Conservation (phyloP, 1,140 invertebrate species). For the Papilio glaucus region DNA sequence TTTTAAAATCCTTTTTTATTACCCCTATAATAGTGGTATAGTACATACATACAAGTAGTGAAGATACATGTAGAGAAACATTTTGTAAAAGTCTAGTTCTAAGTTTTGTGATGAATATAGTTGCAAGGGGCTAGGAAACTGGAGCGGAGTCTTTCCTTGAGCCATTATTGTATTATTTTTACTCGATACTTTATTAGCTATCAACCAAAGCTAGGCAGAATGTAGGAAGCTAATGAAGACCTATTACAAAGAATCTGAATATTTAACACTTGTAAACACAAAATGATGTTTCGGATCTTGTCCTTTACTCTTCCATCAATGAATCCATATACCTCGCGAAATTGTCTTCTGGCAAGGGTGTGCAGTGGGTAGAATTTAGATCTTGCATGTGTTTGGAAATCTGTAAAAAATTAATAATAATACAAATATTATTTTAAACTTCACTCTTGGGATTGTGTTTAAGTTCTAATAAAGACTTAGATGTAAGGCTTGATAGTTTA, state of each 20-base stretch:
- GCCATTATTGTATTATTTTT: background rate
- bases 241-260: background rate
- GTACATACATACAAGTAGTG: too few relatives aligned
- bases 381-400: constrained; percentile 92
- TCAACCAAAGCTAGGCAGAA: background rate
- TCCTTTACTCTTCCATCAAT: background rate
- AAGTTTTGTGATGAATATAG: too few relatives aligned
- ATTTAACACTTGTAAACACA: background rate
- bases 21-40: too few relatives aligned
- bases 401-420: constrained; percentile 52
- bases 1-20: too few relatives aligned
- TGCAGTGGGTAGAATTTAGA: constrained; percentile 94
- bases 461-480: too few relatives aligned
- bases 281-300: background rate
- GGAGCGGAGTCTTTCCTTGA: too few relatives aligned
- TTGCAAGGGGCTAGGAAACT: too few relatives aligned
- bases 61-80: too few relatives aligned
- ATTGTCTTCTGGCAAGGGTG: constrained; percentile 85
- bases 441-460: too few relatives aligned
- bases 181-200: too few relatives aligned
- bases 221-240: background rate
- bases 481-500: background rate
- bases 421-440: constrained; percentile 30
- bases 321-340: constrained; percentile 17
- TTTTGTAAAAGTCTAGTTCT: too few relatives aligned